Evolutionary conservation across 2,113 vertebrate species (phyloP).

Genomic region (Lucifuga dentata): DNA sequence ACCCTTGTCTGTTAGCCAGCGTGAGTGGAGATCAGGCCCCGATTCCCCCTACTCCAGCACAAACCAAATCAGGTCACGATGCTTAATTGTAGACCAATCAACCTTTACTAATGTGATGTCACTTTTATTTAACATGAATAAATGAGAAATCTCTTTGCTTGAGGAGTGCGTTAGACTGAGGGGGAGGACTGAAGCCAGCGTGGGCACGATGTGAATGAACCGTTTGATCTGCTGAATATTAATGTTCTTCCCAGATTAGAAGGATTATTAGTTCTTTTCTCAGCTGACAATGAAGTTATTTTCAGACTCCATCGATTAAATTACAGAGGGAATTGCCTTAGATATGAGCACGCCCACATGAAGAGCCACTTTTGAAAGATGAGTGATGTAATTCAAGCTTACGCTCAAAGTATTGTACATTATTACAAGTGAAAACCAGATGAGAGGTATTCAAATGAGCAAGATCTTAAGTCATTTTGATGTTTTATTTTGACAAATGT

Average conservation of each 20-base stretch:
- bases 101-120: slow-evolving; percentile 83
- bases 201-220: slow-evolving; percentile 81
- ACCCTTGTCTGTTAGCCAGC: slow-evolving; percentile 57
- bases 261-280: slow-evolving; percentile 85
- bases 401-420: slow-evolving; percentile 27
- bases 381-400: slow-evolving; percentile 54
- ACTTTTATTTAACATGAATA: slow-evolving; percentile 85
- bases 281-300: slow-evolving; percentile 84
- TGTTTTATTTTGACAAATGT: slow-evolving; percentile 22
- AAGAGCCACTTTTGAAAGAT: slow-evolving; percentile 48
- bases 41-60: slow-evolving; percentile 55
- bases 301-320: slow-evolving; percentile 85
- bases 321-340: slow-evolving; percentile 76
- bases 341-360: slow-evolving; percentile 74
- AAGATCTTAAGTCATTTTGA: background rate
- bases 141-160: slow-evolving; percentile 85
- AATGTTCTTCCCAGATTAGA: slow-evolving; percentile 85
- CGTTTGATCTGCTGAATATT: slow-evolving; percentile 87
- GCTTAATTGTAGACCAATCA: slow-evolving; percentile 87
- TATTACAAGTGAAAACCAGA: slow-evolving; percentile 33
- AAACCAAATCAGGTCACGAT: slow-evolving; percentile 82
- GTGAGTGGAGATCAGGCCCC: slow-evolving; percentile 59
- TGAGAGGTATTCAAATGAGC: slow-evolving; percentile 81
- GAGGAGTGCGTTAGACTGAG: slow-evolving; percentile 73
- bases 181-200: slow-evolving; percentile 59